Base-by-base conservation (phyloP, 2,113 vertebrate species). In the Chaetura pelagica region DNA sequence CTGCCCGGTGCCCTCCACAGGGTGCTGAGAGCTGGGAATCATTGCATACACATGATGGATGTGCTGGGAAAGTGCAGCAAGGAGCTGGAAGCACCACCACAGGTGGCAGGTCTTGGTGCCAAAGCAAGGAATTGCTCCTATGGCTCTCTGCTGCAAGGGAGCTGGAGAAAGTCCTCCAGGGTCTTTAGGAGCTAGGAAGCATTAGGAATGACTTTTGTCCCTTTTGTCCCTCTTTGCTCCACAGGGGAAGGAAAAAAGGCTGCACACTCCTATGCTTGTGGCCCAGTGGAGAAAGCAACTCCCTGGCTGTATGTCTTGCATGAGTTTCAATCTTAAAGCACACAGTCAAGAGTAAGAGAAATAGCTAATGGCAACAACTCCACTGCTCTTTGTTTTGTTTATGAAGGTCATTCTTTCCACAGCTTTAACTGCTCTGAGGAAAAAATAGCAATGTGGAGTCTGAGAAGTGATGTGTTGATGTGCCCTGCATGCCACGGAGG, bases 61-160 rank as follows among this genome's bases (percentile, higher is more conserved):
- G 6, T 15, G 8, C 64, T 40, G 42, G 40, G 63, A 61, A 48
- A 22, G 26, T 7, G 4, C 44, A 58, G 26, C 46, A 71, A 63
- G 38, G 51, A 66, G 5, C 0, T 2, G 38, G 24, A 24, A 92
- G 57, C 54, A 48, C 2, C 4, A 2, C 48, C 3, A 4, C 0
- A 0, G 24, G 3, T 62, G 9, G 64, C 34, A 71, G 15, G 7
- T 61, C 48, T 69, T n/a, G 30, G 15, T 42, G 35, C 26, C 18
- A 21, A 16, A 29, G 10, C 23, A 49, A 78, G 38, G 87, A 87
- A 48, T 6, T 26, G 10, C 42, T 88, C 49, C 49, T 52, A 22
- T 1, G 8, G 17, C 54, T 94, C 44, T 55, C 21, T 69, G 19
- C n/a, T 51, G 16, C 11, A 17, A 79, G 11, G 29, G 4, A 18